Percentiles rank a stretch among this genome's conserved stretches.
Evolutionary conservation across 2,888 invertebrate genomes (phyloP).

Genomic region (Anticlea derivata): DNA sequence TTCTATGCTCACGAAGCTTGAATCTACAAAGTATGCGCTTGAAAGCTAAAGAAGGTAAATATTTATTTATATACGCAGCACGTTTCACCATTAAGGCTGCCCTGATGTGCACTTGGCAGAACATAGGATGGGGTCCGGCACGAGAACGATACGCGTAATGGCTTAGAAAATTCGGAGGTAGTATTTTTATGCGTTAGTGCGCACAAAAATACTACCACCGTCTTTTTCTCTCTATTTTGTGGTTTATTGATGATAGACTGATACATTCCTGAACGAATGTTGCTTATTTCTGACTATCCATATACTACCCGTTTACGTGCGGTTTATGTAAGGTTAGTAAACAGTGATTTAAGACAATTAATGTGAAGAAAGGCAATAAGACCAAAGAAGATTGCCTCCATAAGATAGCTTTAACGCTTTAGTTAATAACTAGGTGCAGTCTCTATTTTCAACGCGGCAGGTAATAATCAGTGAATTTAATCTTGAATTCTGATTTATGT

Average conservation of each 20-base stretch:
- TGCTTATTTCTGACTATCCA: too few species aligned
- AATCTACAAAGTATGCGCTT: slow-evolving; percentile 43
- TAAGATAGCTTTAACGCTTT: slow-evolving; percentile 18
- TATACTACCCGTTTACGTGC: background rate
- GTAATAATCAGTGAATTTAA: slow-evolving; percentile 27
- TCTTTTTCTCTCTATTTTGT: slow-evolving; percentile 33
- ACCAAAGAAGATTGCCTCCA: slow-evolving; percentile 8
- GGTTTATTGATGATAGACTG: slow-evolving; percentile 36
- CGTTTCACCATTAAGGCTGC: slow-evolving; percentile 54
- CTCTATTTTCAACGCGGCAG: slow-evolving; percentile 19
- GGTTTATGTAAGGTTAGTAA: background rate
- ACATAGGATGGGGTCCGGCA: slow-evolving; percentile 46
- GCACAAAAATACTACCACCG: too few species aligned
- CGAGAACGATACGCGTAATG: slow-evolving; percentile 49
- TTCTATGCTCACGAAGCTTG: slow-evolving; percentile 11
- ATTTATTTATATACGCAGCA: slow-evolving; percentile 58
- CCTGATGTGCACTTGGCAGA: slow-evolving; percentile 49
- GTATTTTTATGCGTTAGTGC: slow-evolving; percentile 46
- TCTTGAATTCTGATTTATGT: slow-evolving; percentile 46
- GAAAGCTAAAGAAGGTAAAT: slow-evolving; percentile 40
- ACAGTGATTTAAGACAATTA: background rate
- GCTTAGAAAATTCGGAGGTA: slow-evolving; percentile 58
- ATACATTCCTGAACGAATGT: too few species aligned
- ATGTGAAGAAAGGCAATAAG: background rate
- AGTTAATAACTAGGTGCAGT: slow-evolving; percentile 20